Base-by-base conservation (phyloP, 2,113 vertebrate species). In the Hypanus sabinus region DNA sequence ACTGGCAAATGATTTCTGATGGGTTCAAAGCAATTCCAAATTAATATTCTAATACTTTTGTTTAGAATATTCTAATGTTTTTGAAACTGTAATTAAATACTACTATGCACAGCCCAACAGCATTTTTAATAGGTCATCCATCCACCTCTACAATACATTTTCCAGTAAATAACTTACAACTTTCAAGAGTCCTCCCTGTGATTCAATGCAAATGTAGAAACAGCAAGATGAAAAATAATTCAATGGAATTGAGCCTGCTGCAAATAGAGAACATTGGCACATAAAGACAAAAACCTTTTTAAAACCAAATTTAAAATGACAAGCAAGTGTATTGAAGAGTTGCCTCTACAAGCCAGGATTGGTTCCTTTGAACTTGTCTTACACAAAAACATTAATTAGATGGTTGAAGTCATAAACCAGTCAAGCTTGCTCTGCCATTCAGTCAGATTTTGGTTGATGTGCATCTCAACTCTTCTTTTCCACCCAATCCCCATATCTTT, bases 41-140 rank as follows among this genome's bases (percentile, higher is more conserved):
- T 36, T 91, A 65, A 33, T 36, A 68, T 91, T n/a, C 57, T 33
- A 18, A 91, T 91, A 70, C n/a, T 70, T 70, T 57, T 85, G 81
- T 20, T 91, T n/a, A n/a, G n/a, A n/a, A n/a, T n/a, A n/a, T n/a
- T n/a, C 20, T 22, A 91, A 90, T 33, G 60, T 33, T 18, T 20
- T 70, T 68, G 83, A 91, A 8, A 70, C 88, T 70, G 62, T 70
- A 91, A 91, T 18, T 36, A 55, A 87, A 90, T 20, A 90, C 83
- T 27, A 57, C 27, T n/a, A 24, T 55, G 24, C 38, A 4, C 91
- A 93, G 33, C 10, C 91, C 70, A 1, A 14, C 24, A 55, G 36
- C 68, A 65, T 33, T 90, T 90, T 68, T 65, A 68, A 18, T 62
- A 90, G 85, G 9, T n/a, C 3, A 6, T 9, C 57, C 3, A 6